Evolutionary conservation across 2,797 vertebrate species (phyloP), one percentile per base, ranked within the genome.

Genomic region (Micrastur ruficollis): DNA sequence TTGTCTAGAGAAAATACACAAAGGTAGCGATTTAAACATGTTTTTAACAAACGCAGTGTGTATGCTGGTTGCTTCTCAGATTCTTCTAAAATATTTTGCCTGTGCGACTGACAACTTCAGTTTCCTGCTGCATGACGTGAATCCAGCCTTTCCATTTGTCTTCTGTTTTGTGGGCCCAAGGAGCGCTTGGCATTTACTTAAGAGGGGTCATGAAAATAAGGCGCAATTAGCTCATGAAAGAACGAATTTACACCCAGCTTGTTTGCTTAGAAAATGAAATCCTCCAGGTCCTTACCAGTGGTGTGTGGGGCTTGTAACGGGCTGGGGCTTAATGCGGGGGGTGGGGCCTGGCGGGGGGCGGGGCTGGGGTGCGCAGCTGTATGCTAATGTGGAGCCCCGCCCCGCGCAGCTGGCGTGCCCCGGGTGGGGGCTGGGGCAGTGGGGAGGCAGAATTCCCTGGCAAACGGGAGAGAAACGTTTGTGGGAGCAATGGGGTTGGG

Each of bases 1-100:
- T n/a, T 27, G 34, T 17, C 1, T 6, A 7, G 40, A 21, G 42
- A 21, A 52, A 19, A 14, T 3, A 14, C 14, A 3, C 31, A 9
- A 5, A 12, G 32, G 55, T 13, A 29, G 46, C 1, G 26, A 5
- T 31, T 15, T 3, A 4, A 11, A 0, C 1, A 1, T 2, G 8
- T 2, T 7, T 59, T 15, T 6, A 4, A 7, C 16, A 6, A 18
- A 8, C 1, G 3, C 3, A 0, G 31, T 18, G 46, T 13, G 21
- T 2, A 3, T 4, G 21, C 59, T 3, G 29, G 1, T 5, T 1
- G 11, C 25, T 23, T 8, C 55, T 49, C 53, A 3, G 44, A 9
- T 26, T 26, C 31, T 44, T 53, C n/a, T n/a, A 2, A n/a, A 42
- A 5, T 3, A 3, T 12, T 46, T 42, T 31, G 59, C 40, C 16